Base-by-base conservation (phyloP, 2,797 vertebrate genomes). In the Podarcis lilfordi region DNA sequence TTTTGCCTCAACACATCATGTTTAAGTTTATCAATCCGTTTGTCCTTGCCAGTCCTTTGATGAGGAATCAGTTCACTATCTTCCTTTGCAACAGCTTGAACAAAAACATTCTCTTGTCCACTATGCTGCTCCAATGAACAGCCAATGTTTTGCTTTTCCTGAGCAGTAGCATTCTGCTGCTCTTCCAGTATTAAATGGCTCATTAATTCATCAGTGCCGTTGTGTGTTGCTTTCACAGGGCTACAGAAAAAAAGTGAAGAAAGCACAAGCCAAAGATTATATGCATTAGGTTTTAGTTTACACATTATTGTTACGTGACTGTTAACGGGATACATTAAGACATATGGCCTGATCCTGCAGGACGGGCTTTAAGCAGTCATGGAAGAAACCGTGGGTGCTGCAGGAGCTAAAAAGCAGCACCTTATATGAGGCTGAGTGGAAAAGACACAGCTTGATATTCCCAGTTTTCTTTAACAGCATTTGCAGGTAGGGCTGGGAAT, bases 11-110 rank as follows among this genome's bases (percentile, higher is more conserved):
- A 83, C 45, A 82, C 25, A 78, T 91, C 91, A 88, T 92, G 92
- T 66, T 94, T 94, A 43, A 86, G 85, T 94, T 96, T 95, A 92
- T 89, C 82, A 69, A 81, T 84, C 11, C 91, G 86, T 84, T 92
- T 92, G 78, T 96, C 91, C 32, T 71, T 35, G 89, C 87, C 37
- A 78, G 89, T 59, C 32, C 72, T 59, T 45, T 59, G 74, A 84
- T 88, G 84, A 72, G 64, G 82, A 79, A 83, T 92, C 79, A 13
- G 10, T 86, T 89, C 86, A 72, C 82, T 21, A 68, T 37, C 0
- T 0, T 92, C 91, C 80, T 69, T 89, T 78, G 84, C 2, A 78
- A 40, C 68, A 80, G 86, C 87, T 61, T 61, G 88, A 72, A 92
- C 91, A 93, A 89, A 72, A 45, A 88, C 25, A 88, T 80, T 88